These are phyloP conservation scores for Bombycilla garrulus DNA, from an alignment of 2,113 vertebrate species.

Conservation along the genomic window DNA sequence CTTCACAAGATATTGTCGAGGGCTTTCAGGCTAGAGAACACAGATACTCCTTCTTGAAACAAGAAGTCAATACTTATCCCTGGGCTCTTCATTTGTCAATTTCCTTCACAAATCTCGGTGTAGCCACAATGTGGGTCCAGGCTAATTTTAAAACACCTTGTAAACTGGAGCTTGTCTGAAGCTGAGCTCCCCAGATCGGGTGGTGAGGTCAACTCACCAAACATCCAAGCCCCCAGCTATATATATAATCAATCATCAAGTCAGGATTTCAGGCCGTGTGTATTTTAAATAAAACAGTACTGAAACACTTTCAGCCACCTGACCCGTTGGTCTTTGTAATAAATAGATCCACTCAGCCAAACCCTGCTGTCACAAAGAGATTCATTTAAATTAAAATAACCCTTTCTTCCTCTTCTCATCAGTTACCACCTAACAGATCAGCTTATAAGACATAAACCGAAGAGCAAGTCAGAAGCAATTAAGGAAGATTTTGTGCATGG, in stretches of 20 bases:
- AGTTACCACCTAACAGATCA: neutral
- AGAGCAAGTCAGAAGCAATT: neutral
- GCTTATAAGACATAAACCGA: neutral
- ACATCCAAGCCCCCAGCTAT: neutral
- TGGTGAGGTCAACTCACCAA: neutral
- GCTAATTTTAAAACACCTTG: constrained; percentile 12
- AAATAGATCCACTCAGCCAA: neutral
- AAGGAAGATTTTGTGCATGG: neutral
- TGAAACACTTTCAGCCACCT: neutral
- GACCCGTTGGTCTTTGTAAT: neutral
- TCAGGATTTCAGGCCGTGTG: neutral
- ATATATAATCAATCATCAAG: neutral
- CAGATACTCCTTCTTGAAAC: neutral
- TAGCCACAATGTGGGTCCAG: neutral
- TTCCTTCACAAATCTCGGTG: neutral
- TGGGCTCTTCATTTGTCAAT: neutral
- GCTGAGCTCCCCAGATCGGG: neutral
- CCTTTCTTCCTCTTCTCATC: neutral
- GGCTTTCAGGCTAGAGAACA: constrained; percentile 10
- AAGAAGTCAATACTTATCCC: constrained; percentile 17
- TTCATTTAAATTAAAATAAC: neutral
- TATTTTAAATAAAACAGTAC: constrained; percentile 3
- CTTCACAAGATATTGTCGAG: neutral
- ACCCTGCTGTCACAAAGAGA: neutral
- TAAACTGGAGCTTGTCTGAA: neutral